These are phyloP conservation scores for Hemistola chrysoprasaria DNA, from an alignment of 2,888 invertebrate genomes.

Conservation along the genomic window DNA sequence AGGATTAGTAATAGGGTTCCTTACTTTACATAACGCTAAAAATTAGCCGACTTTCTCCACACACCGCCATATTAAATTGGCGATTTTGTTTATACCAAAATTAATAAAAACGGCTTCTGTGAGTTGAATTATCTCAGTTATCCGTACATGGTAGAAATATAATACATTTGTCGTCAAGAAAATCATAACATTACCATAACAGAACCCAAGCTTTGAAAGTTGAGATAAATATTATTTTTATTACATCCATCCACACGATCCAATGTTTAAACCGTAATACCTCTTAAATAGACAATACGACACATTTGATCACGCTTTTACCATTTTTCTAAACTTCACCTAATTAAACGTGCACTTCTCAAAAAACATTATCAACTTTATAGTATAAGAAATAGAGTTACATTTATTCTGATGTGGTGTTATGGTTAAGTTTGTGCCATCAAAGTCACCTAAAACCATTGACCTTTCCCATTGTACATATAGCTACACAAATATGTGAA, in stretches of 20 bases:
- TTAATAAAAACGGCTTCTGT: too few relatives aligned
- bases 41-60: too few relatives aligned
- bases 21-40: too few relatives aligned
- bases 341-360: constrained; percentile 7
- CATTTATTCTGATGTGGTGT: background rate
- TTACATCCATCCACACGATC: constrained; percentile 19
- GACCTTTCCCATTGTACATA: constrained; percentile 41
- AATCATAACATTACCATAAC: constrained; percentile 18
- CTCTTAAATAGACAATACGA: constrained; percentile 43
- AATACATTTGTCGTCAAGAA: too few relatives aligned
- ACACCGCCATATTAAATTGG: too few relatives aligned
- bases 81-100: too few relatives aligned
- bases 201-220: constrained; percentile 4
- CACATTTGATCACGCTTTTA: constrained; percentile 38
- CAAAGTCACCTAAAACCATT: constrained; percentile 49
- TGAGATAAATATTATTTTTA: constrained; percentile 28
- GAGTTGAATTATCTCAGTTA: too few relatives aligned
- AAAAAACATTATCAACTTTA: constrained; percentile 4
- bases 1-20: too few relatives aligned
- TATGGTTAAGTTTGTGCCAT: constrained; percentile 32
- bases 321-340: constrained; percentile 35
- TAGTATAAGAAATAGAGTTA: background rate
- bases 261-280: constrained; percentile 36
- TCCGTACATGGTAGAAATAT: too few relatives aligned
- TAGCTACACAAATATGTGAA: constrained; percentile 47